Evolutionary conservation across 2,888 invertebrate species (phyloP), one percentile per base, ranked within the genome.

Genomic region (Phorcus lineatus): DNA sequence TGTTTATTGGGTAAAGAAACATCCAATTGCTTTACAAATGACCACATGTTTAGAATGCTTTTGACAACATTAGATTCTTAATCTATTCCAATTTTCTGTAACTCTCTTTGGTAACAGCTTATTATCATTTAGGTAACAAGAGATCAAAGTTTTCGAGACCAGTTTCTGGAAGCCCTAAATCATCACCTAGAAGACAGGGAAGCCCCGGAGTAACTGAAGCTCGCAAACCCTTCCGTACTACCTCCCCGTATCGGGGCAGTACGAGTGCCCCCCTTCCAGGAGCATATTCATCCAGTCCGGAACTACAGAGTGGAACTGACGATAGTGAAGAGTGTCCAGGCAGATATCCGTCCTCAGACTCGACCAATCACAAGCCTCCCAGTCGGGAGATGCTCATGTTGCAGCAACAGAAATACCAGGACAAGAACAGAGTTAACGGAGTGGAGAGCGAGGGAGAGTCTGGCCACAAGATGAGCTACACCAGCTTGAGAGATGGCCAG

Each of bases 371-470:
- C 31, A 70, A 36, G 40, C 40, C 31, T 17, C 70, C 31, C 28
- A 70, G 36, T 36, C 78, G 79, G 24, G 76, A 86, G 81, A 80
- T 88, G 55, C 78, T 88, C 22, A 86, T 90, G 87, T 77, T 90
- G 24, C 88, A 89, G 80, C 90, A 88, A 62, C 89, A 88, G 79
- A 76, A 85, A 9, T 89, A 87, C 81, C 88, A 88, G 77, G 88
- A 88, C 53, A 83, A 86, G 77, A 53, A 81, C 2, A 62, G 28
- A 36, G 55, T 54, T 57, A 77, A 52, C 13, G 74, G 79, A 17
- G 19, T 47, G 7, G 47, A 47, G 47, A 47, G 47, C 13, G 66
- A 40, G 52, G 54, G 55, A 6, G 40, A 66, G 40, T 22, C 28
- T 19, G 52, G 24, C 40, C 16, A 66, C 22, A 11, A 78, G 62